Evolutionary conservation across 2,888 invertebrate species (phyloP).

Genomic region (Ferrisia virgata): DNA sequence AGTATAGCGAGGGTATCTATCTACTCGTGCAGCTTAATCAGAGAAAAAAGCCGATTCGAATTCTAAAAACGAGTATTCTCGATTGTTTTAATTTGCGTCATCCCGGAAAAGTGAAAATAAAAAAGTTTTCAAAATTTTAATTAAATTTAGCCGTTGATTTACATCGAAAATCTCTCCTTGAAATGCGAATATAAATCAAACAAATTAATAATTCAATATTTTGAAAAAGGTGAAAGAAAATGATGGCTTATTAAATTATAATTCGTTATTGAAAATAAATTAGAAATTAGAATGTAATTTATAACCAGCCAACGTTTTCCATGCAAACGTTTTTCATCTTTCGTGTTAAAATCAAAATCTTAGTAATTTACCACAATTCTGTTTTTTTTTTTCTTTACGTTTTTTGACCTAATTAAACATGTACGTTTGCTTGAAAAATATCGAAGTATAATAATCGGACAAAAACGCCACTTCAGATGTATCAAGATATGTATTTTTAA

Average conservation of each 20-base stretch:
- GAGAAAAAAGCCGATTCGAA: neutral
- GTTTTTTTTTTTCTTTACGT: neutral
- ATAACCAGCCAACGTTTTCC: neutral
- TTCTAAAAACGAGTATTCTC: neutral
- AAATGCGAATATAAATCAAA: conserved; percentile 9
- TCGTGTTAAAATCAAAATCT: neutral
- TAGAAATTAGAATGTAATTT: neutral
- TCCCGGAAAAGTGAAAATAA: neutral
- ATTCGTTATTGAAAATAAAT: conserved; percentile 9
- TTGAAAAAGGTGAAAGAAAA: neutral
- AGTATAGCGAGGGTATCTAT: too few relatives aligned
- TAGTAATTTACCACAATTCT: neutral
- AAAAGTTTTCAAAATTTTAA: neutral
- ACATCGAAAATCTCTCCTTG: neutral
- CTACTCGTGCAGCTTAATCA: neutral
- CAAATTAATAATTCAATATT: conserved; percentile 9
- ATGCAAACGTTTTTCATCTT: neutral
- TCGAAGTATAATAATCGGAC: too few relatives aligned
- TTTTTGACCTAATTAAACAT: too few relatives aligned
- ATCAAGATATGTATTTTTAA: too few relatives aligned
- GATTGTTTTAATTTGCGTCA: conserved; percentile 9
- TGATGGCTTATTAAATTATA: conserved; percentile 14
- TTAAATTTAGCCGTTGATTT: conserved; percentile 8
- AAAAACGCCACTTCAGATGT: too few relatives aligned
- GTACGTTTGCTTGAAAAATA: too few relatives aligned